phyloP scores from a whole-genome alignment of 2,113 vertebrate genomes.

The Tragulus kanchil region DNA sequence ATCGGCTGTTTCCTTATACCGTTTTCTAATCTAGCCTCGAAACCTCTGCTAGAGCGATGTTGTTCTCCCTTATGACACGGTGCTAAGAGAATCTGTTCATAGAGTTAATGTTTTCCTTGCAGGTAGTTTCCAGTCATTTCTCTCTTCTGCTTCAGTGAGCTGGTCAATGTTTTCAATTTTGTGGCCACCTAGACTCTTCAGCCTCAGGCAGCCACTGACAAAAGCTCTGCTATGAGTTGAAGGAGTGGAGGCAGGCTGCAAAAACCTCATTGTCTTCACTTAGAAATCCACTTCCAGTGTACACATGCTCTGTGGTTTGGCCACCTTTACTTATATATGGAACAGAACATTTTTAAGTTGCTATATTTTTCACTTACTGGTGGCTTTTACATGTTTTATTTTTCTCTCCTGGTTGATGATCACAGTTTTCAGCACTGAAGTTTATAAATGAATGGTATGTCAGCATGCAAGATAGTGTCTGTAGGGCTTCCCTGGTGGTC shows the following conservation, averaged over 20 bases:
- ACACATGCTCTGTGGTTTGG: not conserved
- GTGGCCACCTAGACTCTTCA: not conserved
- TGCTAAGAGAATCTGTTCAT: not conserved
- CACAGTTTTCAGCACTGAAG: not conserved
- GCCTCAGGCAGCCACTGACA: not conserved
- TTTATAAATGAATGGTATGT: not conserved
- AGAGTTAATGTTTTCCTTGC: not conserved
- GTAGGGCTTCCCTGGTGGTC: too few species aligned
- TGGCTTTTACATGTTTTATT: not conserved
- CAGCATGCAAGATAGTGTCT: not conserved
- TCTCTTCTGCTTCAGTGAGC: conserved; percentile 17
- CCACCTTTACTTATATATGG: not conserved
- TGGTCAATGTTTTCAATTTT: conserved; percentile 12
- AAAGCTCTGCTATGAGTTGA: not conserved
- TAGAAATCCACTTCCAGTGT: not conserved
- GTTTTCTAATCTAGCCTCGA: not conserved
- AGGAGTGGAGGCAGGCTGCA: not conserved
- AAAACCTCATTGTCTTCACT: not conserved
- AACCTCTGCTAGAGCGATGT: not conserved
- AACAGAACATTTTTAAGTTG: not conserved
- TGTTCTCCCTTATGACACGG: not conserved
- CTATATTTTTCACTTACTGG: not conserved
- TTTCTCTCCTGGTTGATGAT: not conserved
- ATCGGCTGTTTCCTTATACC: not conserved
- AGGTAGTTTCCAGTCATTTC: conserved; percentile 16